Evolutionary conservation across 1,140 invertebrate genomes (phyloP), one percentile per base, ranked within the genome.

Genomic region (Calliopsis andreniformis): DNA sequence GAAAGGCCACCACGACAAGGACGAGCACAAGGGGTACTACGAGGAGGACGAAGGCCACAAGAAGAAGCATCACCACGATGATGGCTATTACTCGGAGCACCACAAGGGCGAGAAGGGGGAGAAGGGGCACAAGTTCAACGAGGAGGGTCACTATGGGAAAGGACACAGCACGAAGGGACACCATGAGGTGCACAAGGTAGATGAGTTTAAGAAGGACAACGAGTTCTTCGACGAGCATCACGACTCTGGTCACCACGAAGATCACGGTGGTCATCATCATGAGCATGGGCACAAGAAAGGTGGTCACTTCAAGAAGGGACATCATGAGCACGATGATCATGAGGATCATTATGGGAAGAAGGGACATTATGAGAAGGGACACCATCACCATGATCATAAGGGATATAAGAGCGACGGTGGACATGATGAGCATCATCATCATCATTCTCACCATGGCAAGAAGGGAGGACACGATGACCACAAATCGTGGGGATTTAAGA

Each of bases 211-310:
- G 84, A 96, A 95, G 83, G 93, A 95, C 70, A 95, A 95, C 72
- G 94, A 95, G 25, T 96, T 95, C 87, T 95, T 96, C 88, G 95
- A 96, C 87, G 96, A 96, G 84, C 95, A 95, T 83, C 95, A 96
- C 88, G 96, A 96, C 82, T 95, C 96, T 69, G 96, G 96, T 67
- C 96, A 95, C 87, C 94, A 96, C 87, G 96, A 96, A 82, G 94
- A 96, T 76, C 95, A 96, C 87, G 95, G 94, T 7, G 96, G 95
- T 0, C 94, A 96, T 80, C 95, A 96, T 87, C 94, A 94, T 83
- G 95, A 96, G 82, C 94, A 94, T 80, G 95, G 95, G 10, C 92
- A 93, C 82, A 94, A 96, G 79, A 94, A 96, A 75, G 95, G 95
- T 18, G 95, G 95, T 7, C 94, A 95, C 83, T 95, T 96, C 91